Conservation (phyloP, 2,113 vertebrate species). For the Cyanistes caeruleus region DNA sequence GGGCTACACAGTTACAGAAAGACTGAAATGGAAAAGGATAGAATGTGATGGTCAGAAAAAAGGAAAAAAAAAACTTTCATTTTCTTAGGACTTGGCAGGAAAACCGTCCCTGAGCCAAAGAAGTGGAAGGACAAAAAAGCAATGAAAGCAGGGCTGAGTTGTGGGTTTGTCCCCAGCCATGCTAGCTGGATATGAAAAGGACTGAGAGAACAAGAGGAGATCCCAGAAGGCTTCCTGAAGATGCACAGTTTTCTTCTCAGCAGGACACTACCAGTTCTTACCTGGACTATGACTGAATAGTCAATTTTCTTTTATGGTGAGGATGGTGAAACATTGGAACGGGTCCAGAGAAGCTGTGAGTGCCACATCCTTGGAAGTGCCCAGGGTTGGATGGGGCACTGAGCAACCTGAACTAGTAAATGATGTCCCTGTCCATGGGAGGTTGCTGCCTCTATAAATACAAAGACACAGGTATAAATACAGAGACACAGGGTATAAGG, state of each 20-base stretch:
- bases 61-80: rapidly evolving
- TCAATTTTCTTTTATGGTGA: rapidly evolving
- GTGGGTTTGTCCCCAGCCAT: background rate
- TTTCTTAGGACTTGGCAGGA: background rate
- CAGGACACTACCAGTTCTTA: background rate
- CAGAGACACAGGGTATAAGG: background rate
- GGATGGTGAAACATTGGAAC: background rate
- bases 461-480: background rate
- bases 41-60: background rate
- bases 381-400: background rate
- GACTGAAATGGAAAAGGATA: background rate
- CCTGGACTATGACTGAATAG: background rate
- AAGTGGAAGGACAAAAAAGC: background rate
- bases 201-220: background rate
- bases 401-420: background rate
- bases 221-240: background rate
- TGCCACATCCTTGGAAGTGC: background rate
- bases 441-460: background rate
- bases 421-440: background rate
- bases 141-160: background rate
- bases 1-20: background rate
- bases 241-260: background rate
- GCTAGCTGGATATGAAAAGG: background rate
- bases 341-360: background rate
- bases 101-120: background rate